A percentile compares a stretch with the other conserved stretches of the same genome.
phyloP scores from a whole-genome alignment of 2,113 vertebrate genomes.

The Salvelinus namaycush region DNA sequence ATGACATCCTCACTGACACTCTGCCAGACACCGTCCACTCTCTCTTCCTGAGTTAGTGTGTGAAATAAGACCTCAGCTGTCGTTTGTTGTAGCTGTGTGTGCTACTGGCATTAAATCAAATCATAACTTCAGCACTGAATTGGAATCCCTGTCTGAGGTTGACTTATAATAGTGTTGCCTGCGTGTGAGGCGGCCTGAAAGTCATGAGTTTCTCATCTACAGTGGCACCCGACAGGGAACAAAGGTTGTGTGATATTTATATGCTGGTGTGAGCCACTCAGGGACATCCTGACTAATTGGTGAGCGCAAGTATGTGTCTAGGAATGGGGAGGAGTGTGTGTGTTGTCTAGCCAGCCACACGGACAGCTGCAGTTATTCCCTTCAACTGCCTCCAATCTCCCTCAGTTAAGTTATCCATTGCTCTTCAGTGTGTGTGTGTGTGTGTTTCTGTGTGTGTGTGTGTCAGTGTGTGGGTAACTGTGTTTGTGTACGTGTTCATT shows the following conservation, averaged over 20 bases:
- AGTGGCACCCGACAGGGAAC: neutral
- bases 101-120: conserved; percentile 10
- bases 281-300: conserved; percentile 14
- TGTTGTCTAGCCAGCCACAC: no score
- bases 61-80: conserved; percentile 45
- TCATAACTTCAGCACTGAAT: neutral
- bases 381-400: neutral
- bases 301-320: neutral
- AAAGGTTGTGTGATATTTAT: conserved; percentile 11
- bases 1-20: conserved; percentile 63
- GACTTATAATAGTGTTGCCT: no score
- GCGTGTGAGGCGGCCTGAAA: no score
- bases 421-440: no score
- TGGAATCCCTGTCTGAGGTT: neutral
- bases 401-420: neutral
- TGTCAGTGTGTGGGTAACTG: neutral
- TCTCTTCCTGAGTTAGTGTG: neutral
- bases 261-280: neutral
- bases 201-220: no score
- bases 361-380: conserved; percentile 4
- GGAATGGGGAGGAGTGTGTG: neutral
- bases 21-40: conserved; percentile 34
- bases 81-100: conserved; percentile 11
- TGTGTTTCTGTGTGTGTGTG: no score
- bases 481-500: neutral